Base-by-base conservation (phyloP, 2,888 invertebrate genomes). In the Caenorhabditis zanzibari region DNA sequence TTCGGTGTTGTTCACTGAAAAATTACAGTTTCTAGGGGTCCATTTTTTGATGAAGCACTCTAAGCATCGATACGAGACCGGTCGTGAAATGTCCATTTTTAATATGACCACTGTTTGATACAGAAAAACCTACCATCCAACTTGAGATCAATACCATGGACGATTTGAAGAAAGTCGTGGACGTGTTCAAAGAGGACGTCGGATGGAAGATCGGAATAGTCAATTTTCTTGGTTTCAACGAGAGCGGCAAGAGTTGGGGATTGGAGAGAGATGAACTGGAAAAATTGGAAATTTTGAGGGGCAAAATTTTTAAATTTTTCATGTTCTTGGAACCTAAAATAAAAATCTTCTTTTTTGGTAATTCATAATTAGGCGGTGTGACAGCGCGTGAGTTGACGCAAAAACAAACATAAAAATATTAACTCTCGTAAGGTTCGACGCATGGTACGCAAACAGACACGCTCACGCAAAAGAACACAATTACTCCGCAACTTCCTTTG, bases 221-320 rank as follows among this genome's bases (percentile, higher is more conserved):
- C 14, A n/a, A 68, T 54, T 0, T 5, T 52, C 41, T 68, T 12
- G 12, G 52, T n/a, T 54, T 68, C 68, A 6, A 68, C 10, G 12
- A 68, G 24, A 3, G 19, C 35, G 1, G 38, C 24, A 7, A 68
- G 24, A 14, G 22, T 22, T 10, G 38, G 12, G 16, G 68, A 68
- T 54, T 68, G 68, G 19, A 68, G 54, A 35, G 54, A 49, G 24
- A 68, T 68, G 5, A 68, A 19, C 68, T 68, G 35, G 14, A 66
- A 66, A 56, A 0, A 16, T 24, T 54, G 26, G 24, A 26, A 26
- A 12, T 14, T 14, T 14, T 54, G 26, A 26, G 19, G 4, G 4
- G 26, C 26, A 26, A 52, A 52, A 32, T n/a, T n/a, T n/a, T n/a
- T n/a, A n/a, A n/a, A n/a, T n/a, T n/a, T n/a, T n/a, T n/a, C n/a